phyloP scores from a whole-genome alignment of 2,888 invertebrate species.

The Tetragonisca angustula region DNA sequence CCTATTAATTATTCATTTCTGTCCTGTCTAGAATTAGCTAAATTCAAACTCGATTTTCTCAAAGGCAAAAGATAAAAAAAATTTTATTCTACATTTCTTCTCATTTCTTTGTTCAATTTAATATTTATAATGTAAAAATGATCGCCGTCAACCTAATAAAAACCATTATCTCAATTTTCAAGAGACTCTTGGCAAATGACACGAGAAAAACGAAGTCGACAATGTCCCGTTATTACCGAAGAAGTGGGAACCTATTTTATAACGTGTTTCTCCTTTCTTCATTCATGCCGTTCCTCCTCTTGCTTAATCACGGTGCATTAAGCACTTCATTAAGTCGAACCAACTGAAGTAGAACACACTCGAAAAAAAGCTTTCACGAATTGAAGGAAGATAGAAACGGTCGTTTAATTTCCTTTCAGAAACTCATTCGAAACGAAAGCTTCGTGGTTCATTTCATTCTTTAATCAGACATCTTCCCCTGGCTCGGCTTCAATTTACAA shows the following conservation, averaged over 20 bases:
- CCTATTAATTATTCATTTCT: too few relatives aligned
- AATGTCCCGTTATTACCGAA: slow-evolving; percentile 1
- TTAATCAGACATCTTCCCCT: slow-evolving; percentile 4
- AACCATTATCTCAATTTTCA: background rate
- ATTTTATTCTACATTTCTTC: too few relatives aligned
- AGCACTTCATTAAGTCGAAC: slow-evolving; percentile 44
- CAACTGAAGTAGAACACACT: slow-evolving; percentile 33
- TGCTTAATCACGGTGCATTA: slow-evolving; percentile 42
- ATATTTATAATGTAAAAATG: background rate
- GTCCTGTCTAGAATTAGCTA: too few relatives aligned
- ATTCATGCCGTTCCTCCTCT: background rate
- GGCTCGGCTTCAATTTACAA: background rate
- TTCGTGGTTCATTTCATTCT: slow-evolving; percentile 25
- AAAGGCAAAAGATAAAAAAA: too few relatives aligned
- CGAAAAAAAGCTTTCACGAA: slow-evolving; percentile 22
- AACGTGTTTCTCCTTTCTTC: slow-evolving; percentile 10
- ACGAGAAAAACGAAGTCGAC: background rate
- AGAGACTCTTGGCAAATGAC: background rate
- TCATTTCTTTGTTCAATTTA: background rate
- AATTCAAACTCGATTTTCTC: too few relatives aligned
- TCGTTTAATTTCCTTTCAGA: slow-evolving; percentile 40
- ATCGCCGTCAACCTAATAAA: background rate
- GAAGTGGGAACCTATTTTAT: background rate
- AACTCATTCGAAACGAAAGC: slow-evolving; percentile 27
- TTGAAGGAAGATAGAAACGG: slow-evolving; percentile 25